Base-by-base conservation (phyloP, 64 coral and sea anemone species). In the Pachyseris speciosa region DNA sequence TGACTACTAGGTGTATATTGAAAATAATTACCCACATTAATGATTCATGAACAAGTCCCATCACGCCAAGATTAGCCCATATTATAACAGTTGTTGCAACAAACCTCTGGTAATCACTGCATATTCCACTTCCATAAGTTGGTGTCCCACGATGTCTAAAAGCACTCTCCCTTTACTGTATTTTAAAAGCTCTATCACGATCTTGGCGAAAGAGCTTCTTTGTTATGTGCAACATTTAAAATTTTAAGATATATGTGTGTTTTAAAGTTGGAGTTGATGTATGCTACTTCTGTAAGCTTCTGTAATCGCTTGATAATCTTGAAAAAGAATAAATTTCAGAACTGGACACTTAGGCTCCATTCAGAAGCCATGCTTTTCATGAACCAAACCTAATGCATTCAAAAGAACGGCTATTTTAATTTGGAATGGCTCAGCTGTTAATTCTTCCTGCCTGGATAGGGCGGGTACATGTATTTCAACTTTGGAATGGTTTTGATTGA, bases 121-220 rank as follows among this genome's bases (percentile, higher is more conserved):
- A 31, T 48, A 85, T 29, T 69, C 83, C 12, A 47, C 60, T 64
- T 83, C 7, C 65, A 58, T 42, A 33, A 83, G 65, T 38, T 83
- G 20, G 65, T 65, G 36, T 37, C 79, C 60, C 0, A 13, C 22
- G 41, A 72, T 72, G 10, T 71, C 68, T 71, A 71, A 37, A 37
- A 41, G 15, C 20, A 71, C 68, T 71, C 40, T 71, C 9, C 68
- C 22, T 13, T 40, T 72, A 72, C 34, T 20, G 17, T 72, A 72
- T 16, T 72, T 72, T 6, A 40, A 72, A 33, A 72, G 7, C 69
- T 72, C 69, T 40, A 25, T 72, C 34, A 61, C 58, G 27, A 61
- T 25, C 27, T 24, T 22, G 34, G 37, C 9, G 22, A 72, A 24
- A 72, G 69, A 5, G 69, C 37, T 72, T 72, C 37, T n/a, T 5